These are phyloP conservation scores for Oncorhynchus tshawytscha DNA, from an alignment of 2,113 vertebrate species.

Conservation along the genomic window DNA sequence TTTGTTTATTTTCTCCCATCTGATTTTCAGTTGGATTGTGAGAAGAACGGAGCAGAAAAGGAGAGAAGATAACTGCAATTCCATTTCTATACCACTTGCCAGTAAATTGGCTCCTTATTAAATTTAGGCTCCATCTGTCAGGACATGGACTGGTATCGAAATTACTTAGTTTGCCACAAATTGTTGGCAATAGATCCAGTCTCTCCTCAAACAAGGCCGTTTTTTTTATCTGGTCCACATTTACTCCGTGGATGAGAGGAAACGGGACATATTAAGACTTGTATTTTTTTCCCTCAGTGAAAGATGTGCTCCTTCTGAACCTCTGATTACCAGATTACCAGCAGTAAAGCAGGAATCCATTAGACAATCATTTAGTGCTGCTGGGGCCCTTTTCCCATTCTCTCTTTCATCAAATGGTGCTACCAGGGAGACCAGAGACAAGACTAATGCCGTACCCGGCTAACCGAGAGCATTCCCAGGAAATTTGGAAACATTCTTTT, in stretches of 20 bases:
- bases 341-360: slow-evolving; percentile 68
- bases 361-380: slow-evolving; percentile 58
- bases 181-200: slow-evolving; percentile 62
- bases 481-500: neutral
- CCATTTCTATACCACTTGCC: slow-evolving; percentile 43
- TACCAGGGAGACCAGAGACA: slow-evolving; percentile 32
- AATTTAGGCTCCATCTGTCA: slow-evolving; percentile 71
- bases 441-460: slow-evolving; percentile 32
- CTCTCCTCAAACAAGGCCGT: slow-evolving; percentile 64
- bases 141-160: slow-evolving; percentile 66
- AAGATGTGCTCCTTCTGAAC: slow-evolving; percentile 61
- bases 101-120: slow-evolving; percentile 72
- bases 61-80: slow-evolving; percentile 52
- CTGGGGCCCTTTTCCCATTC: slow-evolving; percentile 36
- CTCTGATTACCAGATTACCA: slow-evolving; percentile 63
- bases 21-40: slow-evolving; percentile 45
- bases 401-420: slow-evolving; percentile 26
- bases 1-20: slow-evolving; percentile 28
- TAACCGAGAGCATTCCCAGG: slow-evolving; percentile 22
- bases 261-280: slow-evolving; percentile 57
- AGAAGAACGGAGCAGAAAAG: slow-evolving; percentile 27
- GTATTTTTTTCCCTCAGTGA: slow-evolving; percentile 68
- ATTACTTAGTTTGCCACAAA: slow-evolving; percentile 72
- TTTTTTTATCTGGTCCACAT: slow-evolving; percentile 70
- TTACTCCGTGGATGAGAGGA: slow-evolving; percentile 57